phyloP scores from a whole-genome alignment of 2,113 vertebrate genomes.

The Desmodus rotundus region DNA sequence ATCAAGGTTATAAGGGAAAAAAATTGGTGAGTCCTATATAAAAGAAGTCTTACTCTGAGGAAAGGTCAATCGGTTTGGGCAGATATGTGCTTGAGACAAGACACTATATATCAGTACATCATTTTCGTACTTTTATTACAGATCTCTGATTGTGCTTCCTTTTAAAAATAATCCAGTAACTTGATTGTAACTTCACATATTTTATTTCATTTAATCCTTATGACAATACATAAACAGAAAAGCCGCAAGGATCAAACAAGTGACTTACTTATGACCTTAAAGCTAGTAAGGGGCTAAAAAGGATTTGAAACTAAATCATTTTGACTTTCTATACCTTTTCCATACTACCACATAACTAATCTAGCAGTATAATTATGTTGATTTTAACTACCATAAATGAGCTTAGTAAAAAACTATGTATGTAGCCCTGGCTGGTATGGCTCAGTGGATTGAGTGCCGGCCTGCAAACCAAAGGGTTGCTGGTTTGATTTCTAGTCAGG shows the following conservation, averaged over 20 bases:
- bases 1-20: not conserved
- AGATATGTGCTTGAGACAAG: not conserved
- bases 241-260: not conserved
- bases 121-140: not conserved
- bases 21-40: not conserved
- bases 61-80: not conserved
- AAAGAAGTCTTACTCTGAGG: not conserved
- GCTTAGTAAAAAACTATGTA: not conserved
- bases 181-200: not conserved
- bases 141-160: not conserved
- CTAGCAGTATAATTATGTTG: not conserved
- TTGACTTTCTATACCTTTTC: not conserved
- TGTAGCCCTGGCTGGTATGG: not conserved
- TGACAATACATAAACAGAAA: not conserved
- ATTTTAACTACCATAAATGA: not conserved
- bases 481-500: too few relatives aligned
- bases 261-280: not conserved
- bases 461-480: too few relatives aligned
- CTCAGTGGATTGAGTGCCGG: too few relatives aligned
- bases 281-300: not conserved
- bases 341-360: not conserved
- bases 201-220: slow-evolving; percentile 6
- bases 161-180: not conserved
- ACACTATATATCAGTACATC: not conserved
- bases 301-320: not conserved